Conservation (phyloP, 2,888 invertebrate genomes). For the Mesorhabditis sp. region DNA sequence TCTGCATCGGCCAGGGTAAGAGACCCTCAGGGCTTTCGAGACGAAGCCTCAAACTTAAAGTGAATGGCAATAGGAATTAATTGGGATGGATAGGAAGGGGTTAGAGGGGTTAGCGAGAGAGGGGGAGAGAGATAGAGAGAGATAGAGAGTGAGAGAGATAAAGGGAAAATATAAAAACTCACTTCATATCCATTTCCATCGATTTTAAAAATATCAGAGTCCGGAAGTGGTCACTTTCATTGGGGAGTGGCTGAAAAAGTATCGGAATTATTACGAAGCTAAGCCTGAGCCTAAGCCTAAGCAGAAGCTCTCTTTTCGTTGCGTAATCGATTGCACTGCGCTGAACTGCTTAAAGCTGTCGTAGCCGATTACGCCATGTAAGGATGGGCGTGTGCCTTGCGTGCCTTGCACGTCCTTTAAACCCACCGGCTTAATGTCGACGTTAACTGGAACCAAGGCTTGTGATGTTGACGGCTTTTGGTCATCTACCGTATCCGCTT, state of each 20-base stretch:
- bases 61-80: neutral
- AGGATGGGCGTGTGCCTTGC: neutral
- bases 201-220: neutral
- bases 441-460: neutral
- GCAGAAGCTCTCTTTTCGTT: too few relatives aligned
- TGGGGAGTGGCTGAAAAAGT: neutral
- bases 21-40: neutral
- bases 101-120: neutral
- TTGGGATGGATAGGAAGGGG: neutral
- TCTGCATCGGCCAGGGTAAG: neutral
- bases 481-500: neutral
- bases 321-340: too few relatives aligned
- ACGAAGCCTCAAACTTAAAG: neutral
- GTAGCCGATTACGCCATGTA: too few relatives aligned
- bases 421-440: neutral
- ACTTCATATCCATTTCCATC: neutral
- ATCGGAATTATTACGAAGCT: too few relatives aligned
- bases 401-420: neutral
- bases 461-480: neutral
- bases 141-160: too few relatives aligned
- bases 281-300: too few relatives aligned
- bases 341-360: too few relatives aligned
- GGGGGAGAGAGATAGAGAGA: too few relatives aligned
- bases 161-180: neutral
- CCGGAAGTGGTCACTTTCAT: neutral